A percentile compares a stretch with the other conserved stretches of the same genome.
Evolutionary conservation across 2,888 invertebrate genomes (phyloP).

Genomic region (Beris chalybata): DNA sequence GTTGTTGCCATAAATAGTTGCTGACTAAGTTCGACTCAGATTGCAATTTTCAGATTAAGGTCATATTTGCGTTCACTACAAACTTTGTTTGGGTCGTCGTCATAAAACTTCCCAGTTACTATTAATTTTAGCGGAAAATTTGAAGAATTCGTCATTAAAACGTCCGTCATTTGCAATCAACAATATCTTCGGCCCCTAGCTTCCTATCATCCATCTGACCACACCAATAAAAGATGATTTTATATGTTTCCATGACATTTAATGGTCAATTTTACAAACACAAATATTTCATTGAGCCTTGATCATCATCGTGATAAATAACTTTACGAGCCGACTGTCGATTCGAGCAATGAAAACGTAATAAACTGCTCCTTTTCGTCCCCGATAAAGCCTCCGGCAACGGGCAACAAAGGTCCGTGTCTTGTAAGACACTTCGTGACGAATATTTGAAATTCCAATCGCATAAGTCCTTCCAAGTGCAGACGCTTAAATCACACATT

Average conservation of each 20-base stretch:
- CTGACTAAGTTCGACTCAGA: too few relatives aligned
- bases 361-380: slow-evolving; percentile 27
- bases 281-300: slow-evolving; percentile 11
- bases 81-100: too few relatives aligned
- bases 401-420: too few relatives aligned
- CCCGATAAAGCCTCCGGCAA: background rate
- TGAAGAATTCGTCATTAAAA: slow-evolving; percentile 17
- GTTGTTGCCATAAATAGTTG: too few relatives aligned
- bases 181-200: slow-evolving; percentile 3
- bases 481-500: too few relatives aligned
- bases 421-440: background rate
- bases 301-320: slow-evolving; percentile 25
- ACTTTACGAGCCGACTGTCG: slow-evolving; percentile 24
- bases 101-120: too few relatives aligned
- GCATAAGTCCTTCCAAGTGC: background rate
- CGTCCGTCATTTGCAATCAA: slow-evolving; percentile 12
- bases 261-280: slow-evolving; percentile 29
- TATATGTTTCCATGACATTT: slow-evolving; percentile 23
- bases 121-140: slow-evolving; percentile 3
- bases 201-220: slow-evolving; percentile 4
- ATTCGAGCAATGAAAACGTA: slow-evolving; percentile 17
- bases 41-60: too few relatives aligned
- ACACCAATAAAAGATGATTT: slow-evolving; percentile 26
- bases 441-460: slow-evolving; percentile 10
- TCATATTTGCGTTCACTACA: too few relatives aligned